A percentile compares a stretch with the other conserved stretches of the same genome.
These are phyloP conservation scores for Holacanthus passer DNA, from an alignment of 2,113 vertebrate species.

Conservation along the genomic window DNA sequence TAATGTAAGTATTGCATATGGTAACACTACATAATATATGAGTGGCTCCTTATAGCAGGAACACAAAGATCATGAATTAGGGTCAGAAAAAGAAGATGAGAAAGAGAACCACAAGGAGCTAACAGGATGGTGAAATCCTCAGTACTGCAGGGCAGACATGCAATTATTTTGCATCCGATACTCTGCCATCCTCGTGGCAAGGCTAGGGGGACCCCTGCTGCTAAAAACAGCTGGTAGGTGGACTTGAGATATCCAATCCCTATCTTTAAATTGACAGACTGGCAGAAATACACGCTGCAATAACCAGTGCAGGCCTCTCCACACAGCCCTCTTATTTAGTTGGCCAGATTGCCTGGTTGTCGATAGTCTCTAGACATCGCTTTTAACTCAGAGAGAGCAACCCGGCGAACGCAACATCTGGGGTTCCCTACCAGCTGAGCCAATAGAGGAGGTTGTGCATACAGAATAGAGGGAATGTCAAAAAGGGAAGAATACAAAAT, in stretches of 20 bases:
- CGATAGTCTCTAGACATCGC: slow-evolving; percentile 70
- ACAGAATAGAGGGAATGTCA: slow-evolving; percentile 39
- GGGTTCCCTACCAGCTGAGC: slow-evolving; percentile 57
- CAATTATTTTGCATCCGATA: slow-evolving; percentile 75
- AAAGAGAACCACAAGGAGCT: slow-evolving; percentile 30
- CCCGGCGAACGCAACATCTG: slow-evolving; percentile 68
- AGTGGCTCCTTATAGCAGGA: slow-evolving; percentile 32
- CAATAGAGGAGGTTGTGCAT: slow-evolving; percentile 61
- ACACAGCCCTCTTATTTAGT: slow-evolving; percentile 63
- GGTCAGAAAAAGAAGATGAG: slow-evolving; percentile 48
- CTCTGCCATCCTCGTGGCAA: slow-evolving; percentile 60
- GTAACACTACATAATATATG: slow-evolving; percentile 40
- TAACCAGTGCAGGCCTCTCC: slow-evolving; percentile 65
- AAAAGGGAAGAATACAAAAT: slow-evolving; percentile 60
- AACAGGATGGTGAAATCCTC: slow-evolving; percentile 59
- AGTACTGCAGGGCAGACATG: slow-evolving; percentile 57
- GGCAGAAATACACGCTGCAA: slow-evolving; percentile 63
- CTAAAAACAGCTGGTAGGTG: slow-evolving; percentile 71
- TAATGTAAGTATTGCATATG: slow-evolving; percentile 51
- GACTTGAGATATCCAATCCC: slow-evolving; percentile 69
- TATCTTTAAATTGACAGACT: slow-evolving; percentile 78
- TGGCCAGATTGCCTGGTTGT: slow-evolving; percentile 71
- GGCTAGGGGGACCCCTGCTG: slow-evolving; percentile 70
- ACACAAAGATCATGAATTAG: slow-evolving; percentile 53
- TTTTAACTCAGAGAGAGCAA: slow-evolving; percentile 65